Conservation (phyloP, 2,113 vertebrate genomes). For the Pelecanoides urinatrix region DNA sequence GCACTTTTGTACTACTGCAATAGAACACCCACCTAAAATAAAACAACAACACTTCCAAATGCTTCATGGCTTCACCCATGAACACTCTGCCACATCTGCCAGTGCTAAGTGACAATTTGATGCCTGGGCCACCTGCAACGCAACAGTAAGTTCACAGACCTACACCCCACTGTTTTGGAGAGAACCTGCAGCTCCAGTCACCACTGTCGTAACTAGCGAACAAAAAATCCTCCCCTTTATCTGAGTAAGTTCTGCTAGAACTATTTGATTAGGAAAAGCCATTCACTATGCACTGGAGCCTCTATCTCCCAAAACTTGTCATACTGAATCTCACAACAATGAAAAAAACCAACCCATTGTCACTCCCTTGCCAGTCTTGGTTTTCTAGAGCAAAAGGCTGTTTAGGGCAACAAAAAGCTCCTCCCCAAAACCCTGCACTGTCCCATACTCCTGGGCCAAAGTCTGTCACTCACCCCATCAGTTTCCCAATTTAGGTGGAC, state of each 20-base stretch:
- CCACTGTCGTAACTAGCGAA: fast-evolving
- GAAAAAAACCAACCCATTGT: too few species aligned
- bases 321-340: background rate
- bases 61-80: background rate
- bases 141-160: background rate
- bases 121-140: fast-evolving
- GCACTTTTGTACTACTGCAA: background rate
- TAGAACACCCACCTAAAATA: fast-evolving
- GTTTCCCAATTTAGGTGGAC: fast-evolving
- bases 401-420: fast-evolving
- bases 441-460: background rate
- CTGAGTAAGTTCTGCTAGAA: fast-evolving
- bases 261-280: background rate
- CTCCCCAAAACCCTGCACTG: fast-evolving
- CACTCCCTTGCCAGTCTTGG: fast-evolving
- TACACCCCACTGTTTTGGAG: background rate
- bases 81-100: too few species aligned
- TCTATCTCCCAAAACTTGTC: fast-evolving
- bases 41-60: background rate
- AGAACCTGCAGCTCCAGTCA: background rate
- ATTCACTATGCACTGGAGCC: fast-evolving
- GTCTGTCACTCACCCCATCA: fast-evolving
- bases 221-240: background rate
- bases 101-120: background rate
- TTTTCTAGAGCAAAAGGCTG: background rate